Evolutionary conservation across 1,140 invertebrate genomes (phyloP).

Genomic region (Bilobella aurantiaca): DNA sequence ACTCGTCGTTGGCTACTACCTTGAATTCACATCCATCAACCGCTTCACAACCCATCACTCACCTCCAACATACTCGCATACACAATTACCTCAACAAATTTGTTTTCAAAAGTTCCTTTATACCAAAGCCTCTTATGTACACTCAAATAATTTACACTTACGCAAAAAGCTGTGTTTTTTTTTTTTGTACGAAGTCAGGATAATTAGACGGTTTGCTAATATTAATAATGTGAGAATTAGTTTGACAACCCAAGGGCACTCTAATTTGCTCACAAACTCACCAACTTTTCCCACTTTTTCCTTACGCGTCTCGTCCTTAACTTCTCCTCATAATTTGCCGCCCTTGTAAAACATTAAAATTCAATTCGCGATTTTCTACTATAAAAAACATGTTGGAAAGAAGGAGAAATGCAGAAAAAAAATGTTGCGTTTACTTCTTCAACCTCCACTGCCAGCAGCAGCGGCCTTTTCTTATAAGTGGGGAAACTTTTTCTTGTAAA

Average conservation of each 20-base stretch:
- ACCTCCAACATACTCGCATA: not conserved
- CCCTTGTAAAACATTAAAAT: not conserved
- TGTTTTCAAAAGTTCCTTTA: not conserved
- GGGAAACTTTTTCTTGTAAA: not conserved
- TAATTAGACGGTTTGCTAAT: not conserved
- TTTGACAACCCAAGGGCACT: not conserved
- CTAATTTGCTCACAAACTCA: not conserved
- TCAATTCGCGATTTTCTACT: not conserved
- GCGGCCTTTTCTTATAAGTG: not conserved
- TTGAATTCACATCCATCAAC: not conserved
- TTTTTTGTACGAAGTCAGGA: not conserved
- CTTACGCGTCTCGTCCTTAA: too few relatives aligned
- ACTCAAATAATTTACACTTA: too few relatives aligned
- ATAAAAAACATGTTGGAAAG: too few relatives aligned
- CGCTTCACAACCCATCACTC: not conserved
- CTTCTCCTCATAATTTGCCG: too few relatives aligned
- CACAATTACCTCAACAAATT: not conserved
- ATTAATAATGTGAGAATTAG: constrained; percentile 5
- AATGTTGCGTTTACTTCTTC: too few relatives aligned
- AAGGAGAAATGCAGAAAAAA: too few relatives aligned
- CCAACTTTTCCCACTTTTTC: not conserved
- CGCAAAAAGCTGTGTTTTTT: not conserved
- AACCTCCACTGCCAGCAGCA: too few relatives aligned
- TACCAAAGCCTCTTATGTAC: too few relatives aligned
- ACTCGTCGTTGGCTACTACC: not conserved